A percentile compares a stretch with the other conserved stretches of the same genome.
Conservation (phyloP, 1,140 invertebrate species). For the Pemphigus obesinymphae region DNA sequence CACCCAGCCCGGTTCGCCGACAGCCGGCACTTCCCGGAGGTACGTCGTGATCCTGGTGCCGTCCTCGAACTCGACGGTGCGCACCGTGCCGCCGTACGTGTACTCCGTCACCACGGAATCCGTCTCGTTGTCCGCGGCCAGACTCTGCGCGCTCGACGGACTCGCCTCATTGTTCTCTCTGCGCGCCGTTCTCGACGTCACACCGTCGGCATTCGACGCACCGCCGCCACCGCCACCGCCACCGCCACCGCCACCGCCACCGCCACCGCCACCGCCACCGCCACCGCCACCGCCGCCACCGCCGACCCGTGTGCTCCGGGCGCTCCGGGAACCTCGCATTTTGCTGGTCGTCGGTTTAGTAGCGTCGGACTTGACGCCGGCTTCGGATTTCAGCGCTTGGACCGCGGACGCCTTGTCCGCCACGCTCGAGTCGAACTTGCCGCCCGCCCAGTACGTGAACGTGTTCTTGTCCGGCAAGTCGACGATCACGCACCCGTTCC, state of each 20-base stretch:
- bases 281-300: not conserved
- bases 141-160: no score
- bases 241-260: not conserved
- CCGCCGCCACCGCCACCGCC: no score
- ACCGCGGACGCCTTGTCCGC: not conserved
- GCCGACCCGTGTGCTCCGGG: no score
- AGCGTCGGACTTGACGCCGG: no score
- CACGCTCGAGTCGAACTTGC: no score
- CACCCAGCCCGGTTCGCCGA: not conserved
- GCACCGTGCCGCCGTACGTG: constrained; percentile 25
- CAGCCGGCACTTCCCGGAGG: not conserved
- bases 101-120: not conserved
- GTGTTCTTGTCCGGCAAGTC: not conserved
- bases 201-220: no score
- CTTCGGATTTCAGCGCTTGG: no score
- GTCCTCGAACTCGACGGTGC: constrained; percentile 42
- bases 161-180: not conserved
- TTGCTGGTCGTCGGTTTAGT: not conserved
- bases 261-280: no score
- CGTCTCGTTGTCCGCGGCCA: no score
- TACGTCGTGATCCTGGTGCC: not conserved
- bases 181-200: not conserved
- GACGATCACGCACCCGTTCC: not conserved
- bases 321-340: not conserved
- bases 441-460: not conserved